These are phyloP conservation scores for Cheumatopsyche charites DNA, from an alignment of 1,140 invertebrate species.

Conservation along the genomic window DNA sequence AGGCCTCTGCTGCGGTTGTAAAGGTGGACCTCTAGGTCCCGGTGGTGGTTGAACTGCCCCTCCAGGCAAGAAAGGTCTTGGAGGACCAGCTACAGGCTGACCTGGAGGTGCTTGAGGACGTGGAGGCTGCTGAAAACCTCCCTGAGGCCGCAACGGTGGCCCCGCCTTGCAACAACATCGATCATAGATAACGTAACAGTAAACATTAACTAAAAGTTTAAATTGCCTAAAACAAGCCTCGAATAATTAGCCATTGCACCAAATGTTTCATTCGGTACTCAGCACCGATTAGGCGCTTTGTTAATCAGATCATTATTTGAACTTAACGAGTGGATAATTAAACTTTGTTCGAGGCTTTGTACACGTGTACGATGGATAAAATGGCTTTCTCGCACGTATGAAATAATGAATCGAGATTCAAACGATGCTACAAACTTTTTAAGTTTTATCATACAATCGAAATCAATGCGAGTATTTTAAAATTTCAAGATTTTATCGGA, in stretches of 20 bases:
- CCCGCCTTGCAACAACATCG: constrained; percentile 43
- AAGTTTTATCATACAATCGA: too few relatives aligned
- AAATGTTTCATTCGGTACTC: neutral
- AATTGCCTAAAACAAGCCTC: neutral
- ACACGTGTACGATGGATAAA: too few relatives aligned
- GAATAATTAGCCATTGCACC: neutral
- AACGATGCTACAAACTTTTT: too few relatives aligned
- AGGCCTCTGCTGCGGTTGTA: constrained; percentile 44
- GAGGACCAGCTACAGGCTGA: constrained; percentile 38
- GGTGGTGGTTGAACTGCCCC: constrained; percentile 43
- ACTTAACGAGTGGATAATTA: too few relatives aligned
- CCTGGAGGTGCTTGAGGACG: constrained; percentile 35
- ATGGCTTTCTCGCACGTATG: too few relatives aligned
- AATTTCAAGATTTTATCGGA: too few relatives aligned
- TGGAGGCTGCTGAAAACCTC: constrained; percentile 43
- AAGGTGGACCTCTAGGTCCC: constrained; percentile 42
- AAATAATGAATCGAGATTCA: too few relatives aligned
- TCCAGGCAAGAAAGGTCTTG: constrained; percentile 45
- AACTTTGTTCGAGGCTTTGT: too few relatives aligned
- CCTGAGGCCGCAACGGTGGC: constrained; percentile 50
- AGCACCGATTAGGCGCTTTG: neutral
- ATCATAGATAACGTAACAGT: neutral
- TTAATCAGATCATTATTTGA: neutral
- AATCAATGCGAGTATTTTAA: too few relatives aligned
- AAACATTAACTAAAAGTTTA: neutral